Base-by-base conservation (phyloP, 2,797 vertebrate species). In the Enteromius treurensis region DNA sequence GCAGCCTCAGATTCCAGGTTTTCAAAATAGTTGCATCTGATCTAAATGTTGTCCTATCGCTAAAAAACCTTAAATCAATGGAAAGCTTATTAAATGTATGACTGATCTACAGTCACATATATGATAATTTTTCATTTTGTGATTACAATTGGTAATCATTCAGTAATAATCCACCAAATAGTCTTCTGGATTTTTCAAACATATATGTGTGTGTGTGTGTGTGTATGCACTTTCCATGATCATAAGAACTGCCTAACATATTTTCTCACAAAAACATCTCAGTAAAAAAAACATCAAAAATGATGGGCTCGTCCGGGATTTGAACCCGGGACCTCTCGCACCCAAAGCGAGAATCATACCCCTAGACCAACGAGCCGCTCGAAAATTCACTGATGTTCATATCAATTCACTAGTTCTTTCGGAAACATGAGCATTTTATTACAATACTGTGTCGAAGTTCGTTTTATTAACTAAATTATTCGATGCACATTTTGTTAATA, bases 321-420 rank as follows among this genome's bases (percentile, higher is more conserved):
- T 91, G 90, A 91, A 90, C 89, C 89, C 89, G 89, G 88, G 87
- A 89, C 89, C 88, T 89, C 89, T 90, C 90, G 88, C 89, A 90
- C 89, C 88, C 89, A 86, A 90, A 91, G 90, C 89, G 88, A 91
- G 88, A 90, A 91, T 90, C 90, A 90, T 90, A 90, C 90, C 88
- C 89, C 89, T 90, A 90, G 88, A 91, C 90, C 89, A 91, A 90
- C 90, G 89, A 90, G 90, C 88, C 90, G 32, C 32, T 32, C 3
- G 26, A 32, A 32, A 32, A 2, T 32, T 32, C 1, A 32, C 0
- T 2, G 32, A 3, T 4, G 4, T 15, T 29, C 26, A 64, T 17
- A 3, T 0, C 0, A 8, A 0, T 0, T 17, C 60, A 32, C 17
- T 1, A 15, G 5, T 0, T 3, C 15, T 64, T 0, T 2, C 4